These are phyloP conservation scores for Oscheius sp. DNA, from an alignment of 1,140 invertebrate genomes.

Conservation along the genomic window DNA sequence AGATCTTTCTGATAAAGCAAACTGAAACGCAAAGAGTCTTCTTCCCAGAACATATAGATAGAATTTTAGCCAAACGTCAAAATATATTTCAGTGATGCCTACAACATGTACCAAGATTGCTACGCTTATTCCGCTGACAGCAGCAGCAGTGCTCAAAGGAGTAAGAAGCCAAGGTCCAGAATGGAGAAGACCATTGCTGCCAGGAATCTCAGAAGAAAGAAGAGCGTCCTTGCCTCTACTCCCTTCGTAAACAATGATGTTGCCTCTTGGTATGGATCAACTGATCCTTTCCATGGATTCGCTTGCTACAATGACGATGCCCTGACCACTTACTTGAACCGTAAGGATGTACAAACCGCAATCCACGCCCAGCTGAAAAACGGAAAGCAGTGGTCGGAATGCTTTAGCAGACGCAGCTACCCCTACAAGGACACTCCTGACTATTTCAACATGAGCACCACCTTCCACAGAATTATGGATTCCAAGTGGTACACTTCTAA, in stretches of 20 bases:
- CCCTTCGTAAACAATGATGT: background rate
- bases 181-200: background rate
- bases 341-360: conserved; percentile 56
- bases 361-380: conserved; percentile 61
- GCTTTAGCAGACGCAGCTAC: background rate
- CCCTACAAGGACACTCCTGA: background rate
- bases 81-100: conserved; percentile 20
- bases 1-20: too few relatives aligned
- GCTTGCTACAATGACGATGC: conserved; percentile 50
- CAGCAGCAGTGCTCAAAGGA: too few relatives aligned
- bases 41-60: too few relatives aligned
- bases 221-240: background rate
- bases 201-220: background rate
- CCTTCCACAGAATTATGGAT: conserved; percentile 63
- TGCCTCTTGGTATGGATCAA: conserved; percentile 27
- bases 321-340: conserved; percentile 58
- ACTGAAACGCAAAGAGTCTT: too few relatives aligned
- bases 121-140: conserved; percentile 21
- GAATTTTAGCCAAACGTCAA: too few relatives aligned
- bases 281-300: conserved; percentile 33
- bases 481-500: conserved; percentile 55
- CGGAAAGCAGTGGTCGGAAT: conserved; percentile 12
- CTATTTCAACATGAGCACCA: conserved; percentile 53
- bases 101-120: conserved; percentile 44
- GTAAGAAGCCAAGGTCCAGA: background rate